phyloP scores from a whole-genome alignment of 92 coral and sea anemone species.

The Umimayanthus chanpuru region DNA sequence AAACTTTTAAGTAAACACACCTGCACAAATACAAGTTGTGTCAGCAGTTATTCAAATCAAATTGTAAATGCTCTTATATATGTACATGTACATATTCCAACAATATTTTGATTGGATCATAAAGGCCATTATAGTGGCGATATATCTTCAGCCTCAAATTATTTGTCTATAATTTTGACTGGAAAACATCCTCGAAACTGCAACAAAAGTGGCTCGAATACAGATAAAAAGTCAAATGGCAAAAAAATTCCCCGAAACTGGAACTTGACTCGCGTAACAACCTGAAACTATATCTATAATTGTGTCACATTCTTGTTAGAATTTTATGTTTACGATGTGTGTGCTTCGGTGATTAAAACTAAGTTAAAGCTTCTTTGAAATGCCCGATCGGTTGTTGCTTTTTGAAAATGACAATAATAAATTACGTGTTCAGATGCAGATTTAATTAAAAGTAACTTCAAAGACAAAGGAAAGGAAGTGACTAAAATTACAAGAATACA shows the following conservation, averaged over 20 bases:
- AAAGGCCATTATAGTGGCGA: not conserved
- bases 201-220: not conserved
- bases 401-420: not conserved
- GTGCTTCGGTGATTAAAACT: not conserved
- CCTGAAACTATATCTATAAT: not conserved
- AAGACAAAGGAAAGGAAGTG: conserved; percentile 4
- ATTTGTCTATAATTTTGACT: not conserved
- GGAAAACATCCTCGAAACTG: not conserved
- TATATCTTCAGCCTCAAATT: not conserved
- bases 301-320: not conserved
- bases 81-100: not conserved
- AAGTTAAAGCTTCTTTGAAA: not conserved
- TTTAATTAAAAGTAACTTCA: not conserved
- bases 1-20: conserved; percentile 9
- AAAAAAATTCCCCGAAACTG: not conserved
- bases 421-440: not conserved
- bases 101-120: not conserved
- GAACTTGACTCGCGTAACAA: not conserved
- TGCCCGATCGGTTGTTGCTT: not conserved
- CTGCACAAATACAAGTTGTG: conserved; percentile 8
- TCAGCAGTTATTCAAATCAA: conserved; percentile 8
- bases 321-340: not conserved
- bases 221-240: not conserved
- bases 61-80: not conserved
- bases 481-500: not conserved